Evolutionary conservation across 1,140 invertebrate genomes (phyloP), one percentile per base, ranked within the genome.

Genomic region (Hycleus cichorii): DNA sequence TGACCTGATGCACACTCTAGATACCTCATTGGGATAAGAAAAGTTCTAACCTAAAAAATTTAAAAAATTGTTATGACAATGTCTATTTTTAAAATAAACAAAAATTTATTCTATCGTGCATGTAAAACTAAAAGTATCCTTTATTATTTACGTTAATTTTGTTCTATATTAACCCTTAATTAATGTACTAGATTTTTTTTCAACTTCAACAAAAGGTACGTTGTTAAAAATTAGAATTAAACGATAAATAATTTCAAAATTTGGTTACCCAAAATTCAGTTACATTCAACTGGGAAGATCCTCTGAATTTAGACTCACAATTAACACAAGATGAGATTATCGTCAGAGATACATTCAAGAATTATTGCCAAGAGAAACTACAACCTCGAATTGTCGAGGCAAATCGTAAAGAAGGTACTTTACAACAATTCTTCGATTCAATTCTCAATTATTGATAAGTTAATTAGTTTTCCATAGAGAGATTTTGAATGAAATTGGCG

Each of bases 241-340:
- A 32, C 7, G 32, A 32, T 32, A 5, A 32, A 4, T 32, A 32
- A 5, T 32, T 4, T 32, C 32, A 32, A 32, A 32, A n/a, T 61
- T 47, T 40, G n/a, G n/a, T n/a, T n/a, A n/a, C n/a, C n/a, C 32
- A 32, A 32, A 32, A n/a, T 61, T 47, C 39, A 79, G 78, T 78
- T 51, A 71, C 69, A 60, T 98, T 97, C 77, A 83, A 93, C 70
- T 98, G 92, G 90, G 82, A 89, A 68, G 97, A 99, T 82, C 87
- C 95, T 0, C 80, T 99, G 10, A 86, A 92, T 74, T 75, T 98
- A 53, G 91, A 98, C 70, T 83, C 80, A 47, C 86, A 87, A 72
- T 77, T 99, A 57, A 90, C 85, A 3, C 86, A 95, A 66, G 97
- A 99, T 58, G 97, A 99, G 80, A 88, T 87, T 64, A 80, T 91